Percentiles rank a stretch among this genome's conserved stretches.
These are phyloP conservation scores for Lepidotrigona ventralis DNA, from an alignment of 1,140 invertebrate genomes.

Conservation along the genomic window DNA sequence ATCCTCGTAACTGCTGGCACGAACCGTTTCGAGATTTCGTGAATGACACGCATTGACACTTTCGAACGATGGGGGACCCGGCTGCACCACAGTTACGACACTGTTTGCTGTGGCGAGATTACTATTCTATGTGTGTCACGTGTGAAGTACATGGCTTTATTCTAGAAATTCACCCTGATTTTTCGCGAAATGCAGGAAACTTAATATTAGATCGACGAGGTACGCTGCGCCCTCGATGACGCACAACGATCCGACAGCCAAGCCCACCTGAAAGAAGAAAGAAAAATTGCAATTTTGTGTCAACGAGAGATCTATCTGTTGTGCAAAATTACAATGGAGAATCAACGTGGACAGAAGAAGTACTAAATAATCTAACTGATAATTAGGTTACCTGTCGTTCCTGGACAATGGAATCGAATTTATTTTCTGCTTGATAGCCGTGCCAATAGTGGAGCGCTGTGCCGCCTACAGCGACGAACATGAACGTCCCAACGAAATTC, in stretches of 20 bases:
- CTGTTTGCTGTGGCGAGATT: not conserved
- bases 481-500: slow-evolving; percentile 90
- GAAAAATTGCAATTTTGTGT: no score
- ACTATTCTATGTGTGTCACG: not conserved
- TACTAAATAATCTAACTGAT: no score
- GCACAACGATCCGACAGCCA: slow-evolving; percentile 89
- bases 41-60: not conserved
- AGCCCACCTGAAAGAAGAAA: slow-evolving; percentile 82
- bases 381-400: slow-evolving; percentile 84
- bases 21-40: not conserved
- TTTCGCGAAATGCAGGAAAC: slow-evolving; percentile 87
- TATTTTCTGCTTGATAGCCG: slow-evolving; percentile 88
- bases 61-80: not conserved
- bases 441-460: slow-evolving; percentile 93
- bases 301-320: no score
- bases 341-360: not conserved
- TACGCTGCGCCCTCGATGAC: slow-evolving; percentile 89
- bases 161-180: slow-evolving; percentile 59
- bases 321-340: not conserved
- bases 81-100: not conserved
- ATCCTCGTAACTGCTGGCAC: not conserved
- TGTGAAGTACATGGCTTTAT: slow-evolving; percentile 71
- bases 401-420: slow-evolving; percentile 84
- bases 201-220: slow-evolving; percentile 87
- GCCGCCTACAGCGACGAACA: slow-evolving; percentile 91